phyloP scores from a whole-genome alignment of 2,888 invertebrate species.

The Ophioninae sp. region DNA sequence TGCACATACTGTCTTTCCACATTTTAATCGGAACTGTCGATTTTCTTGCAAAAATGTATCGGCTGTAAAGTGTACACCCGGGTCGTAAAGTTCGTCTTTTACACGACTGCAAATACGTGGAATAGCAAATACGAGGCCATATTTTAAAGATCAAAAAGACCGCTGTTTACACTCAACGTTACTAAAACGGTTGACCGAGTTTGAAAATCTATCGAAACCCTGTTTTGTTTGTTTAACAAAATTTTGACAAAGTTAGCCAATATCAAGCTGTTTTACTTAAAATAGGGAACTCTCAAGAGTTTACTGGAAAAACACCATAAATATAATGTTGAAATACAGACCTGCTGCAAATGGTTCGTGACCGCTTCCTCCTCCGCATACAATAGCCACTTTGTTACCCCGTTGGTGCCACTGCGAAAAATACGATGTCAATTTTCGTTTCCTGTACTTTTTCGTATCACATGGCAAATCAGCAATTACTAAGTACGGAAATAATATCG shows the following conservation, averaged over 20 bases:
- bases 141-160: no score
- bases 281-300: background rate
- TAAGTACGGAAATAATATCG: no score
- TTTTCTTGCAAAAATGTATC: background rate
- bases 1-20: background rate
- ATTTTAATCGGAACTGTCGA: background rate
- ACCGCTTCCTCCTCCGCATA: conserved; percentile 92
- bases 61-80: no score
- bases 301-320: background rate
- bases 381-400: conserved; percentile 81
- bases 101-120: no score
- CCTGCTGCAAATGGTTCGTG: conserved; percentile 86
- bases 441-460: background rate
- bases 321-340: conserved; percentile 5
- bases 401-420: conserved; percentile 58
- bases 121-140: no score
- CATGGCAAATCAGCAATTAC: background rate
- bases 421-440: conserved; percentile 1
- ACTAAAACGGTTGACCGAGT: no score
- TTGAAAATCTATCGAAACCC: no score
- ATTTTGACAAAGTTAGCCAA: background rate
- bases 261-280: background rate
- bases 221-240: no score
- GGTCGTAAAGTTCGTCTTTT: no score
- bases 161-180: no score